Evolutionary conservation across 1,140 invertebrate genomes (phyloP).

Genomic region (Drosophila kanapiae): DNA sequence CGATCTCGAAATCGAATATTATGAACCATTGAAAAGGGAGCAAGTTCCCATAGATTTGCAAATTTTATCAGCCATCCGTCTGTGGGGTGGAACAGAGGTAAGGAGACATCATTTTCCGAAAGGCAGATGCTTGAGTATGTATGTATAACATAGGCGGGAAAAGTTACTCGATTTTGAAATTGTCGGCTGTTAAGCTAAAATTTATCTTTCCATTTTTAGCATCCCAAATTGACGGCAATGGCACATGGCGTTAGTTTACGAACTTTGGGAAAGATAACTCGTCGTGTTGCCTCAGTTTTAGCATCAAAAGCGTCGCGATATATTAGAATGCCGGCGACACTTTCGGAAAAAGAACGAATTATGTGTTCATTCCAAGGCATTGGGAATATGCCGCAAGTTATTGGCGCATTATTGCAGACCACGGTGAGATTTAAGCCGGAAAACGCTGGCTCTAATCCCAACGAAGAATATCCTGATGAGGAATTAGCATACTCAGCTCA

Average conservation of each 20-base stretch:
- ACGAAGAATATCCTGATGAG: constrained; percentile 11
- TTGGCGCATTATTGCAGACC: constrained; percentile 65
- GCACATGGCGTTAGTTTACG: constrained; percentile 63
- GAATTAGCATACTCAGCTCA: constrained; percentile 2
- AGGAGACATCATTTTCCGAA: constrained; percentile 1
- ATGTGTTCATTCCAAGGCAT: constrained; percentile 67
- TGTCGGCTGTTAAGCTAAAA: not conserved
- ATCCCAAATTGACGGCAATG: constrained; percentile 65
- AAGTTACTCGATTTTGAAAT: constrained; percentile 2
- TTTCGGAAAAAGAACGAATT: constrained; percentile 73
- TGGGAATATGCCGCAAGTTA: constrained; percentile 76
- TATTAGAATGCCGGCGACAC: constrained; percentile 74
- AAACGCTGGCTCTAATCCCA: not conserved
- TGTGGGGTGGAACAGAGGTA: constrained; percentile 77
- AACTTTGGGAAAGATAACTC: constrained; percentile 70
- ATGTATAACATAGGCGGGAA: constrained; percentile 25
- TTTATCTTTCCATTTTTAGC: constrained; percentile 34
- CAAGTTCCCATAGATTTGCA: constrained; percentile 76
- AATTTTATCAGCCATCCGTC: constrained; percentile 66
- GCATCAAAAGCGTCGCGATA: constrained; percentile 74
- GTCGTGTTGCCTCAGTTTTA: constrained; percentile 68
- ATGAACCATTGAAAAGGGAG: constrained; percentile 54
- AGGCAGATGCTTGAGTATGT: constrained; percentile 2
- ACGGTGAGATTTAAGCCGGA: constrained; percentile 46
- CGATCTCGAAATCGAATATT: constrained; percentile 72